phyloP scores from a whole-genome alignment of 2,797 vertebrate genomes.

The Bovichtus diacanthus region DNA sequence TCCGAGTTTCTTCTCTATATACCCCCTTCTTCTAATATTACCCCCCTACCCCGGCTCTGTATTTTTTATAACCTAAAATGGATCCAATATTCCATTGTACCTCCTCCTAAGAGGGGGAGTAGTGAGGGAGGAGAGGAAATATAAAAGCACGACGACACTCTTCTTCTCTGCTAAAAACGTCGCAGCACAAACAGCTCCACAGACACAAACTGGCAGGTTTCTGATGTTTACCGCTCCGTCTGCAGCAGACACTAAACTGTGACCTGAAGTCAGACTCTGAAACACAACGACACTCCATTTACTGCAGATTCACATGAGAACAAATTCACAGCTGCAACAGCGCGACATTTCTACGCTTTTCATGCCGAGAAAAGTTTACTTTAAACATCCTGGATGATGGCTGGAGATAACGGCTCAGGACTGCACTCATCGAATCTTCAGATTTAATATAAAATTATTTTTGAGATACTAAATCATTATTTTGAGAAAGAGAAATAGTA shows the following conservation, averaged over 20 bases:
- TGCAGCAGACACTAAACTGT: conserved; percentile 7
- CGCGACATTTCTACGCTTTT: too few species aligned
- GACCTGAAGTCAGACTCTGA: conserved; percentile 39
- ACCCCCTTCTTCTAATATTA: too few species aligned
- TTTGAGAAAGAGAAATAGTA: too few species aligned
- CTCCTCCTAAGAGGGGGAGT: background rate
- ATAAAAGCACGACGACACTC: conserved; percentile 6
- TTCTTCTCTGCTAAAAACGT: conserved; percentile 1
- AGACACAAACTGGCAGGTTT: conserved; percentile 8
- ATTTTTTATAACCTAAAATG: too few species aligned
- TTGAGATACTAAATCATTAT: too few species aligned
- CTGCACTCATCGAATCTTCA: too few species aligned
- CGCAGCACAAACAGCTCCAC: background rate
- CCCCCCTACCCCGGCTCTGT: too few species aligned
- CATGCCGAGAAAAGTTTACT: too few species aligned
- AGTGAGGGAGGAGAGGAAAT: conserved; percentile 1
- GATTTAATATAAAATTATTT: too few species aligned
- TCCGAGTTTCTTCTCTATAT: too few species aligned
- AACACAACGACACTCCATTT: conserved; percentile 24
- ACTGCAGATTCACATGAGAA: background rate
- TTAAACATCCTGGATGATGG: too few species aligned
- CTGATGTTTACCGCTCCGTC: conserved; percentile 21
- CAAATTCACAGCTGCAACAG: background rate
- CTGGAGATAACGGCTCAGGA: too few species aligned
- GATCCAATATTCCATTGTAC: background rate